Conservation (phyloP, 2,113 vertebrate genomes). For the Chaetorhynchus papuensis region DNA sequence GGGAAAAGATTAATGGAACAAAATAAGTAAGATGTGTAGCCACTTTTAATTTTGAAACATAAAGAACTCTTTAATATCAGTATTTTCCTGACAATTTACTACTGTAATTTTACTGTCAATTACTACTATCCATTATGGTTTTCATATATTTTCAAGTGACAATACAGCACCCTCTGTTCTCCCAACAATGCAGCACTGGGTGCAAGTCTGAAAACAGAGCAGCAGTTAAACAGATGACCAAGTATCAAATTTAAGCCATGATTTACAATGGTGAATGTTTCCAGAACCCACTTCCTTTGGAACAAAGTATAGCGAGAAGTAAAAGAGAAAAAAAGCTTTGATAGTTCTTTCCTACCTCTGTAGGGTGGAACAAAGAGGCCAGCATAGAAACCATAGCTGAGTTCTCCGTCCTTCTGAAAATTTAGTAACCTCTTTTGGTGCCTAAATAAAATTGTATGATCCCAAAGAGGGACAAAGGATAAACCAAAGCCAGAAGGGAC, state of each 20-base stretch:
- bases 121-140: neutral
- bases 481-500: neutral
- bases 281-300: conserved; percentile 6
- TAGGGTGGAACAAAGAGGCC: neutral
- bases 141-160: neutral
- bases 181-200: accelerated
- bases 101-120: neutral
- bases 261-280: neutral
- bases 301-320: neutral
- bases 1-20: neutral
- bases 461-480: neutral
- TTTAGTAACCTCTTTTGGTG: neutral
- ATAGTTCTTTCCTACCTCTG: neutral
- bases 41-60: neutral
- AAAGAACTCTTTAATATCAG: neutral
- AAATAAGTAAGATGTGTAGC: neutral
- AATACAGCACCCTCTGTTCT: neutral
- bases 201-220: neutral
- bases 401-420: neutral
- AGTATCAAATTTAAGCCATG: neutral
- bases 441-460: neutral
- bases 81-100: neutral
- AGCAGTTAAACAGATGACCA: neutral
- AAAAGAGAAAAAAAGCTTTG: neutral
- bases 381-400: neutral